A percentile compares a stretch with the other conserved stretches of the same genome.
Conservation (phyloP, 2,113 vertebrate species). For the Neodontobutis hainanensis region DNA sequence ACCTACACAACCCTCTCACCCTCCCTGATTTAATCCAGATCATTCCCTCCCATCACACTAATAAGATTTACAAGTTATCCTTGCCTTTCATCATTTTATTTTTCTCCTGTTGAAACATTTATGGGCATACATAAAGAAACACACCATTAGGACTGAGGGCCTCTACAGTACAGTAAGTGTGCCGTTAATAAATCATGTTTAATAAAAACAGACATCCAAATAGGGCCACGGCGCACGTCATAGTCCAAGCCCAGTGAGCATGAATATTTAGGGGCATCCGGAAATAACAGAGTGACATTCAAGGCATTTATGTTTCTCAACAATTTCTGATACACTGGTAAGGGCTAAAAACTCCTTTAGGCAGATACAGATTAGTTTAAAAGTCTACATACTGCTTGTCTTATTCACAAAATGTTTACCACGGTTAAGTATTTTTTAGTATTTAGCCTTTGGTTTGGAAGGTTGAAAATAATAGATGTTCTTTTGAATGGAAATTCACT, state of each 20-base stretch:
- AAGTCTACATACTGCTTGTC: neutral
- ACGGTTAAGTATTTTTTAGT: no score
- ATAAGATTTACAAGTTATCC: slow-evolving; percentile 73
- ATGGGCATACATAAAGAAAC: slow-evolving; percentile 75
- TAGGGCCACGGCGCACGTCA: slow-evolving; percentile 42
- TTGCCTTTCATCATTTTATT: slow-evolving; percentile 72
- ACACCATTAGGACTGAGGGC: slow-evolving; percentile 72
- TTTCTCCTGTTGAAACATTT: slow-evolving; percentile 74
- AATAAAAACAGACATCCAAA: slow-evolving; percentile 71
- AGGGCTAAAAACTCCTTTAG: slow-evolving; percentile 16
- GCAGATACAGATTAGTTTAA: neutral
- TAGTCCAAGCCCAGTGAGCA: slow-evolving; percentile 36
- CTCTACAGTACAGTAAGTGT: slow-evolving; percentile 65
- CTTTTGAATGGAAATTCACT: no score
- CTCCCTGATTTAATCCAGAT: slow-evolving; percentile 20
- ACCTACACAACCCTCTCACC: neutral
- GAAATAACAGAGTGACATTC: slow-evolving; percentile 50
- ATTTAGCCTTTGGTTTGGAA: no score
- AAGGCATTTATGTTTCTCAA: slow-evolving; percentile 27
- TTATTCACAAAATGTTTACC: neutral
- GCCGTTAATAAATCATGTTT: slow-evolving; percentile 75
- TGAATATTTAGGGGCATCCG: slow-evolving; percentile 64
- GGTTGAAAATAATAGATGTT: no score
- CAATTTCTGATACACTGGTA: slow-evolving; percentile 43
- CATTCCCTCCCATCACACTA: slow-evolving; percentile 40